Evolutionary conservation across 2,888 invertebrate genomes (phyloP).

Genomic region (Baccha elongata): DNA sequence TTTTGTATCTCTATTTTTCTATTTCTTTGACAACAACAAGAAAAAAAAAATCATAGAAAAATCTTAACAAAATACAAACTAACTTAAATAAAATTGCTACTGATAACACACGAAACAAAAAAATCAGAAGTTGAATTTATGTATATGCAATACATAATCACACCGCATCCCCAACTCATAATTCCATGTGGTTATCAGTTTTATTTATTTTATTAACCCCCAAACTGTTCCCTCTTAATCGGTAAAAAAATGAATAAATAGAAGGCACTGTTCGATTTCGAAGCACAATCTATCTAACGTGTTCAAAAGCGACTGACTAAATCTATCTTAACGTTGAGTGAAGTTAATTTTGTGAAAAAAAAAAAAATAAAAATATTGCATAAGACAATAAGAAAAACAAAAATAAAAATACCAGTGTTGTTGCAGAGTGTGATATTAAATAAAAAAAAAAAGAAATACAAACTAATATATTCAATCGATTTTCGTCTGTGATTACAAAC

Average conservation of each 20-base stretch:
- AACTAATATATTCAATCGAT: slow-evolving; percentile 35
- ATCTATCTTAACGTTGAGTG: slow-evolving; percentile 34
- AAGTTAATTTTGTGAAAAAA: slow-evolving; percentile 37
- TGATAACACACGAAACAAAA: slow-evolving; percentile 37
- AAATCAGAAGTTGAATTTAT: slow-evolving; percentile 9
- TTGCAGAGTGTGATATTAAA: not conserved
- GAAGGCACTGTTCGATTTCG: slow-evolving; percentile 40
- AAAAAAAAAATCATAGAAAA: too few relatives aligned
- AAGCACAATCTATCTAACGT: slow-evolving; percentile 54
- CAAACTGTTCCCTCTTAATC: slow-evolving; percentile 24
- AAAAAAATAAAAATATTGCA: slow-evolving; percentile 42
- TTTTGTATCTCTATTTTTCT: too few relatives aligned
- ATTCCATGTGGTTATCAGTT: slow-evolving; percentile 47
- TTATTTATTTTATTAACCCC: too few relatives aligned
- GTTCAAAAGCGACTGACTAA: slow-evolving; percentile 46
- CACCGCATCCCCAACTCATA: slow-evolving; percentile 9
- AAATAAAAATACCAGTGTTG: not conserved
- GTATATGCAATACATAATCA: slow-evolving; percentile 46
- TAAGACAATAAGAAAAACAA: slow-evolving; percentile 36
- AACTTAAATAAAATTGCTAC: too few relatives aligned
- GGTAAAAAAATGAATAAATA: slow-evolving; percentile 62
- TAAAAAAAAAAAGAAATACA: slow-evolving; percentile 10
- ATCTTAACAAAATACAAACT: too few relatives aligned
- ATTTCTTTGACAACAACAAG: too few relatives aligned
- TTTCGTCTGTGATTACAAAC: slow-evolving; percentile 53